Conservation (phyloP, 1,140 invertebrate species). For the Drosophila gunungcola region DNA sequence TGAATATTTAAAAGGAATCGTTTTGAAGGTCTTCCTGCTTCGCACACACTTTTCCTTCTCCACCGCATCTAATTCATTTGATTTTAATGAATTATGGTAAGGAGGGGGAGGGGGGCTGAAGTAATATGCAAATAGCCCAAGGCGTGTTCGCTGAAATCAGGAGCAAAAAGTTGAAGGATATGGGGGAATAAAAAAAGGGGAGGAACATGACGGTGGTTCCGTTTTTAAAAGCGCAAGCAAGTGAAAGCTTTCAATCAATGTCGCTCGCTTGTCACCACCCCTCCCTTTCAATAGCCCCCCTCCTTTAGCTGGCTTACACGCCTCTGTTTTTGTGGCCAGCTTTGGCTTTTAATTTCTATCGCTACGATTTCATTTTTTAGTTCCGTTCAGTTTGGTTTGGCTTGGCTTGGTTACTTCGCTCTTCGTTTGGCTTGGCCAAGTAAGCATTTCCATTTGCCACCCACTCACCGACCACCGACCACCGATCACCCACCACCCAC, state of each 20-base stretch:
- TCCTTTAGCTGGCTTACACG: constrained; percentile 6
- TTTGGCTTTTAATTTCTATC: constrained; percentile 68
- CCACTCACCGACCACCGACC: not conserved
- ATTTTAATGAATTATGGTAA: constrained; percentile 24
- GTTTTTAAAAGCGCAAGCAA: constrained; percentile 74
- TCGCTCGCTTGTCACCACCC: constrained; percentile 42
- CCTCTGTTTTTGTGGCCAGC: constrained; percentile 32
- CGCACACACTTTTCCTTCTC: not conserved
- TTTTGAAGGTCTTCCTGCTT: not conserved
- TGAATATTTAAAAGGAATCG: constrained; percentile 20
- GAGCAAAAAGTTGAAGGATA: not conserved
- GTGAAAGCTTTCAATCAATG: constrained; percentile 79
- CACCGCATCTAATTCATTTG: constrained; percentile 37
- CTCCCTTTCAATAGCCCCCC: not conserved
- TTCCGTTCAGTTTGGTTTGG: constrained; percentile 16
- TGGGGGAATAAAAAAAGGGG: not conserved
- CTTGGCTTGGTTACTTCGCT: constrained; percentile 3
- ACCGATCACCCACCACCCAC: not conserved
- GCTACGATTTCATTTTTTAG: constrained; percentile 58
- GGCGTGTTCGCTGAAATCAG: constrained; percentile 16
- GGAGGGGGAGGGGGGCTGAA: constrained; percentile 10
- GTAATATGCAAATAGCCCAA: constrained; percentile 64
- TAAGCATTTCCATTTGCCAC: constrained; percentile 58
- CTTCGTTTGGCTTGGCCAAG: constrained; percentile 29
- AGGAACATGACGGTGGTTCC: constrained; percentile 39